Base-by-base conservation (phyloP, 1,140 invertebrate genomes). In the Rhizoglyphus robini region DNA sequence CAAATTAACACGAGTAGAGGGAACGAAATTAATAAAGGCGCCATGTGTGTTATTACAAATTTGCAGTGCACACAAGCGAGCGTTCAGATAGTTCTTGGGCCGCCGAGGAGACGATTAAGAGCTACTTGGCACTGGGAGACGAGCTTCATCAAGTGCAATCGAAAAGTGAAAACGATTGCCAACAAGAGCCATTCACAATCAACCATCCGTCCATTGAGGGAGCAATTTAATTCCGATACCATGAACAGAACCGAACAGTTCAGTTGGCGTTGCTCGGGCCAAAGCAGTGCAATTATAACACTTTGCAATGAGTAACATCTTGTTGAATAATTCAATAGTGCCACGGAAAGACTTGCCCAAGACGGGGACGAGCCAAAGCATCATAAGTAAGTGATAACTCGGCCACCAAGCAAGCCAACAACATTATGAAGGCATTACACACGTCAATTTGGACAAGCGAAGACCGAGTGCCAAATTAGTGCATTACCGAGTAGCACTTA, bases 211-310 rank as follows among this genome's bases (percentile, higher is more conserved):
- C 36, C 36, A 54, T 32, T 54, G 51, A 54, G 31, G 8, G 8
- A 8, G 51, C 51, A 54, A 54, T 54, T 54, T 54, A 54, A 54
- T 54, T 54, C 8, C 51, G 18, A 41, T 41, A 41, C 36, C 36
- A n/a, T n/a, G n/a, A n/a, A n/a, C n/a, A n/a, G n/a, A n/a, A n/a
- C 36, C 8, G 8, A 41, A 41, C 36, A 41, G 36, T 41, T 18
- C 8, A 41, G 36, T 41, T 8, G 8, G 36, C 36, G 36, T 11
- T 11, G 36, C 36, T 41, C 18, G 36, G 8, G 36, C 36, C 36
- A 41, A 41, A 11, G 36, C n/a, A n/a, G 36, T 41, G 36, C 36
- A 41, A 41, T 41, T 41, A 41, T 41, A 41, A 41, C 36, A 11
- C 8, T 41, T 41, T 41, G 36, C 36, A 18, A 41, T 41, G 18